Percentiles rank a stretch among this genome's conserved stretches.
These are phyloP conservation scores for Stenotaenia linearis DNA, from an alignment of 2,888 invertebrate genomes.

Conservation along the genomic window DNA sequence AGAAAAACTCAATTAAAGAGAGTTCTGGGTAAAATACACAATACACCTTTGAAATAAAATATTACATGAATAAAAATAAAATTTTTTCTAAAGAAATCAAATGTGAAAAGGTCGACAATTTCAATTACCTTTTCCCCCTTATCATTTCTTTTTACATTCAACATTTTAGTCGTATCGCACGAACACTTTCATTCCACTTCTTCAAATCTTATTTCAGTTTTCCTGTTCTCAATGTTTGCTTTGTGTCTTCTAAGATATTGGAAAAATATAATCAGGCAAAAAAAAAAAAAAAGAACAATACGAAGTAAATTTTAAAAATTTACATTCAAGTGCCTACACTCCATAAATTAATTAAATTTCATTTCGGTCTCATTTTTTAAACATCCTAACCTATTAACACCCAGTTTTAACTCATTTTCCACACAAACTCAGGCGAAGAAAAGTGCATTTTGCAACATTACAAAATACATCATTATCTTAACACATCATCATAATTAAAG, in stretches of 20 bases:
- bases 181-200: background rate
- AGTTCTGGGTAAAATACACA: background rate
- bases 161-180: background rate
- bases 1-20: background rate
- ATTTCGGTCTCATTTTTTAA: background rate
- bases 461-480: slow-evolving; percentile 5
- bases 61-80: background rate
- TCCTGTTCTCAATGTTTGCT: background rate
- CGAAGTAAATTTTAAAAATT: background rate
- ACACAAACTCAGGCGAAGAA: background rate
- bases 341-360: background rate
- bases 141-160: background rate
- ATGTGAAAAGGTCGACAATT: background rate
- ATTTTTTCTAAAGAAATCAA: background rate
- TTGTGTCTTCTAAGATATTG: background rate
- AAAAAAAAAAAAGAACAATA: background rate
- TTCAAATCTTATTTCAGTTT: background rate
- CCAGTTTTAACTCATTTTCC: slow-evolving; percentile 1
- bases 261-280: background rate
- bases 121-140: background rate
- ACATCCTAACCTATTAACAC: background rate
- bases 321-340: too few relatives aligned
- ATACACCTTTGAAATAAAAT: background rate
- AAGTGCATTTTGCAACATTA: background rate
- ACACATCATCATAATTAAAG: background rate